Conservation (phyloP, 2,113 vertebrate genomes). For the Amphiprion percula region DNA sequence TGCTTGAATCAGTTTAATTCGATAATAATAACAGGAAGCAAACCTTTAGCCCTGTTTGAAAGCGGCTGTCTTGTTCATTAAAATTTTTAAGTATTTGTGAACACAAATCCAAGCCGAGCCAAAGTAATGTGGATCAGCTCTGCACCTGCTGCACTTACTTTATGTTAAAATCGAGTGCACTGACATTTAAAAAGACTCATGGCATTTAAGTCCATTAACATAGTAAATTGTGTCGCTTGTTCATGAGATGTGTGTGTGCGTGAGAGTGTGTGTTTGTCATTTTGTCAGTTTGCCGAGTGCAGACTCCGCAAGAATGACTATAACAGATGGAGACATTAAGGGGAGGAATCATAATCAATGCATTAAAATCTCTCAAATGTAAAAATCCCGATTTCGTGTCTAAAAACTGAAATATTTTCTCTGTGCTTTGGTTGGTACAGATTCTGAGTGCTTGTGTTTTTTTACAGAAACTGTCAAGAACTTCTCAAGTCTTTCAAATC, state of each 20-base stretch:
- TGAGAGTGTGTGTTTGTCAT: slow-evolving; percentile 9
- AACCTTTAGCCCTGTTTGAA: background rate
- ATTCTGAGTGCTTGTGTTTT: background rate
- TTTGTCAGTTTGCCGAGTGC: slow-evolving; percentile 39
- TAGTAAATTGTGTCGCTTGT: slow-evolving; percentile 54
- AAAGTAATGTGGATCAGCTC: slow-evolving; percentile 8
- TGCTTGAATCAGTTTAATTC: slow-evolving; percentile 46
- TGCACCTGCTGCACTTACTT: slow-evolving; percentile 40
- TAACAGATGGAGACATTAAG: slow-evolving; percentile 4
- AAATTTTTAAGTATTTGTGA: background rate
- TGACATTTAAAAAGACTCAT: slow-evolving; percentile 70
- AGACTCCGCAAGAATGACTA: slow-evolving; percentile 28
- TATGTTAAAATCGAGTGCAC: slow-evolving; percentile 44
- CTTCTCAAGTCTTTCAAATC: too few species aligned
- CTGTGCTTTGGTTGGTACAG: background rate
- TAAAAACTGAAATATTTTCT: background rate
- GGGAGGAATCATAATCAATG: background rate
- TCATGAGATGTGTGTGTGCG: slow-evolving; percentile 21
- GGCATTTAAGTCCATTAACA: slow-evolving; percentile 72
- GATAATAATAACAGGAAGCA: slow-evolving; percentile 12
- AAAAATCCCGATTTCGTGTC: background rate
- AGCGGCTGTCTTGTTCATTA: slow-evolving; percentile 9
- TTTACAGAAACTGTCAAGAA: slow-evolving; percentile 5
- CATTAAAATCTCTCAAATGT: background rate
- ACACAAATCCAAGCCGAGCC: background rate